Base-by-base conservation (phyloP, 2,113 vertebrate species). In the Ammodytes dubius region DNA sequence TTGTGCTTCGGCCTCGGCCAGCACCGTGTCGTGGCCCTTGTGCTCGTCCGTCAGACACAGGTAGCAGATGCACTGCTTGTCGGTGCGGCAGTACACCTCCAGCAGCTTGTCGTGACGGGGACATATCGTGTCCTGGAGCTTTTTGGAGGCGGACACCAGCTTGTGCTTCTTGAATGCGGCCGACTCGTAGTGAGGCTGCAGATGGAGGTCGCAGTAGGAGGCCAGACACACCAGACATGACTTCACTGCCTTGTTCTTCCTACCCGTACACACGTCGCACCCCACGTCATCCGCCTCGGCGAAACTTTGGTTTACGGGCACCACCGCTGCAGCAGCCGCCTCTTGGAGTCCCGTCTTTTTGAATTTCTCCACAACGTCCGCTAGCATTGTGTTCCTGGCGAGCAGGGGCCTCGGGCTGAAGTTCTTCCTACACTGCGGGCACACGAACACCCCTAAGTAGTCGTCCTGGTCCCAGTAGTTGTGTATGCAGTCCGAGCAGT, bases 171-270 rank as follows among this genome's bases (percentile, higher is more conserved):
- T 96, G 89, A 99, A 98, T 0, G 97, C 97, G 0, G 96, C 94
- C 0, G 97, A 97, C 64, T 98, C 96, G 92, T 97, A 96, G 75
- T 99, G 98, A n/a, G 97, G 97, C 88, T 96, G 96, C 54, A 99
- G 92, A 94, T 99, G 98, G 46, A 95, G 83, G 19, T 98, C 97
- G 6, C 98, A 99, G 94, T 98, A 99, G 14, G 97, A 99, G 58
- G 97, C 97, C 94, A 99, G 92, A 83, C 98, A 99, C 52, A 97
- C 96, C 88, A 99, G 92, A 72, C 98, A 99, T 3, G 98, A 98
- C 82, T 96, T 97, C 2, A 97, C 95, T 0, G 98, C 98, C 85
- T 96, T 96, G 92, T 96, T 96, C 87, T 97, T 98, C 90, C 94
- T 95, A 45, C 95, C 96, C 0, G 96, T 95, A 90, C 98, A 99